Base-by-base conservation (phyloP, 2,888 invertebrate species). In the Chironomus riparius region DNA sequence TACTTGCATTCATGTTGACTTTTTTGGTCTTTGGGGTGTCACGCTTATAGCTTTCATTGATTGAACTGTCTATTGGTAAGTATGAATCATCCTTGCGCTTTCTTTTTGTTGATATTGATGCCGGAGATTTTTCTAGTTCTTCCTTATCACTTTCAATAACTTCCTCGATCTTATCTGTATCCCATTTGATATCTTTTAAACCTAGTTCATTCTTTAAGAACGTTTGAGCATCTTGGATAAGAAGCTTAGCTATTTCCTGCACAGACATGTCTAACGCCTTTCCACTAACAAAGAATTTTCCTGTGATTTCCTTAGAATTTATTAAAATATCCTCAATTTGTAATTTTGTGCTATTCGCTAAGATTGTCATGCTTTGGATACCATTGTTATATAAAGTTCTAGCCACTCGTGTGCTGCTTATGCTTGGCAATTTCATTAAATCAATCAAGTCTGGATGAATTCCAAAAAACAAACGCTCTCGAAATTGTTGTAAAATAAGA, bases 401-500 rank as follows among this genome's bases (percentile, higher is more conserved):
- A 1, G 98, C 97, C 4, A 74, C 15, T 78, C 93, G 88, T 79
- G 90, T 88, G 0, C 93, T 94, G 82, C 94, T 95, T 74, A 98
- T 83, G 78, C 91, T 87, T 0, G 94, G 88, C 65, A 98, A 84
- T 79, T 92, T 89, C 87, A 97, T 92, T 76, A 99, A 86, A 82
- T 98, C 98, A 78, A 97, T 87, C 61, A 99, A 86, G 82, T 99
- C 98, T 22, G 92, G 88, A 81, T 94, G 92, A 68, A 98, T 92
- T 12, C 98, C 98, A 83, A 98, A 98, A 80, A 94, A 94, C 62
- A 99, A 86, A 15, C 98, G 90, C 80, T 93, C 92, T 85, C 98
- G 96, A 83, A 99, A 98, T 84, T 97, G 95, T 0, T 92, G 90
- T 62, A 99, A 88, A 61, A 99, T 86, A 78, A 95, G 86, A 82